A percentile compares a stretch with the other conserved stretches of the same genome.
phyloP scores from a whole-genome alignment of 64 coral and sea anemone genomes.

The Stichodactyla helianthus region DNA sequence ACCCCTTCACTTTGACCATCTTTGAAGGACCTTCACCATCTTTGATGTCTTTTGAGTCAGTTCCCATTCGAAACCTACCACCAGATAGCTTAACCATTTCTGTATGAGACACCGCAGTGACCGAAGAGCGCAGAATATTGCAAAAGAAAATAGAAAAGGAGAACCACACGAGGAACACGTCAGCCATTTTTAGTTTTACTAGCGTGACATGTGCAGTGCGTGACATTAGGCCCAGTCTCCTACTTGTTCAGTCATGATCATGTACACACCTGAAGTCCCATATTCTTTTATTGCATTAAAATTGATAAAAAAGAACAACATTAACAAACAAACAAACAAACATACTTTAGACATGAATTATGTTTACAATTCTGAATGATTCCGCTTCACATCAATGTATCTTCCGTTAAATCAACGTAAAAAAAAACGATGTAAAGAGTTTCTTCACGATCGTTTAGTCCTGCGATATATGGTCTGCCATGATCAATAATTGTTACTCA shows the following conservation, averaged over 20 bases:
- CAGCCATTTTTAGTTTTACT: background rate
- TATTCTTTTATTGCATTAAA: background rate
- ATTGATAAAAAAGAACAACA: too few relatives aligned
- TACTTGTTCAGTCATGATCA: too few relatives aligned
- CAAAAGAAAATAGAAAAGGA: background rate
- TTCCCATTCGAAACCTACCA: constrained; percentile 51
- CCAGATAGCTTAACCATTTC: constrained; percentile 35
- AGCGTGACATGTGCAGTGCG: background rate
- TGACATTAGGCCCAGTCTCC: background rate
- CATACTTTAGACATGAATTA: too few relatives aligned
- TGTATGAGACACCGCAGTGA: background rate
- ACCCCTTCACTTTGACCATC: constrained; percentile 54
- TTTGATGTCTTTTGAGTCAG: constrained; percentile 22
- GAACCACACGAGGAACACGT: background rate
- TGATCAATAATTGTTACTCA: background rate
- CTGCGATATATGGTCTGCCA: too few relatives aligned
- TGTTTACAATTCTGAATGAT: too few relatives aligned
- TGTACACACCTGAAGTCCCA: background rate
- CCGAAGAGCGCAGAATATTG: background rate
- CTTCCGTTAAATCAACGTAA: too few relatives aligned
- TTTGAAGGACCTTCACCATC: constrained; percentile 32
- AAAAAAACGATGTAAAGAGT: too few relatives aligned
- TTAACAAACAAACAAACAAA: background rate
- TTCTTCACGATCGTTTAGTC: too few relatives aligned
- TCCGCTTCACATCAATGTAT: too few relatives aligned